Percentiles rank a stretch among this genome's conserved stretches.
phyloP scores from a whole-genome alignment of 1,140 invertebrate species.

The Reticulitermes speratus region DNA sequence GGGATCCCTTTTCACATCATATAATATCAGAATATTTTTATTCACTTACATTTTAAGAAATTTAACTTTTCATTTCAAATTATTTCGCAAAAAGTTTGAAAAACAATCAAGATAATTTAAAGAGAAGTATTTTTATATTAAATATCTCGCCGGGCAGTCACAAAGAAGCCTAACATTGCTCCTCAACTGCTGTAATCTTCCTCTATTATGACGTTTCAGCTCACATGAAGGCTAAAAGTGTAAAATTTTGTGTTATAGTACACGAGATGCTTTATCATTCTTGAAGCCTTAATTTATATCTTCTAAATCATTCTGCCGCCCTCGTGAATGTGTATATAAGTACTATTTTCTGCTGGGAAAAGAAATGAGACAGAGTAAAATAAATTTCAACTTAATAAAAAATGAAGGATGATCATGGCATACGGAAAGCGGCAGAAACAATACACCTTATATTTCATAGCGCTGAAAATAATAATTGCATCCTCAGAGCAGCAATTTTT shows the following conservation, averaged over 20 bases:
- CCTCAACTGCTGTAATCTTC: not conserved
- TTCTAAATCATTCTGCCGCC: not conserved
- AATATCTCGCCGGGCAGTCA: no score
- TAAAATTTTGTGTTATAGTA: not conserved
- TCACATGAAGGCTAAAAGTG: not conserved
- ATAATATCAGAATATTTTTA: no score
- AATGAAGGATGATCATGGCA: not conserved
- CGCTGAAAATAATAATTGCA: not conserved
- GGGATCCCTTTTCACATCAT: no score
- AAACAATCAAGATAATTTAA: no score
- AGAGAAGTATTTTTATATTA: no score
- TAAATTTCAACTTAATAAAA: slow-evolving; percentile 1
- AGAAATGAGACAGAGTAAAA: slow-evolving; percentile 7
- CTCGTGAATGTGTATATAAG: not conserved
- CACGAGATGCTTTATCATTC: not conserved
- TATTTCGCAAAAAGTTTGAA: no score
- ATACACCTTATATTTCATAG: not conserved
- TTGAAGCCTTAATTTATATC: not conserved
- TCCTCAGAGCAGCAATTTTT: not conserved
- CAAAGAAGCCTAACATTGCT: not conserved
- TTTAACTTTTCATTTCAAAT: no score
- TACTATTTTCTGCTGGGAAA: not conserved
- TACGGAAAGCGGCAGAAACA: not conserved
- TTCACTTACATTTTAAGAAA: no score
- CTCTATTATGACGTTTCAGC: not conserved